Base-by-base conservation (phyloP, 1,140 invertebrate species). In the Orius insidiosus region DNA sequence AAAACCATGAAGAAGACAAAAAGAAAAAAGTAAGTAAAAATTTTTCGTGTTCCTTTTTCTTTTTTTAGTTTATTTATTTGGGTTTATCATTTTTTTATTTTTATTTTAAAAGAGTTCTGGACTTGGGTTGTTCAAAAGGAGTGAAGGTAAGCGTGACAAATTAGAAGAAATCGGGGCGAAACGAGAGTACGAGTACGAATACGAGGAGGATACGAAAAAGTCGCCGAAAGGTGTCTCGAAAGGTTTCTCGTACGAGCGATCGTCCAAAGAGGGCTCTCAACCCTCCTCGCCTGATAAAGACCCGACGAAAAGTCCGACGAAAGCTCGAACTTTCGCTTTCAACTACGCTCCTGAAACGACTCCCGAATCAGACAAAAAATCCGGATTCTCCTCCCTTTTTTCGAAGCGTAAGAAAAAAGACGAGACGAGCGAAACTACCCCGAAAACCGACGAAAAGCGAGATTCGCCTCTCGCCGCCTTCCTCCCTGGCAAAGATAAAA, bases 161-260 rank as follows among this genome's bases (percentile, higher is more conserved):
- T 24, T 24, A 7, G 24, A 24, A 7, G 24, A 24, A 24, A 24
- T 24, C 24, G 24, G 24, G 3, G 24, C 24, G 7, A 24, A 24
- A 24, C 24, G 19, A n/a, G 41, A 44, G n/a, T 44, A 49, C 16
- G 47, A 49, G n/a, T 44, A 44, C 9, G 41, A 43, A 30, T n/a
- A 43, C 8, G 41, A 43, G 11, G 30, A 13, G 15, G 41, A 43
- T 43, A 43, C 18, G 14, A 24, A 7, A 7, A 24, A 24, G 24
- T 24, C 24, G 24, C 24, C 24, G 7, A 24, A 24, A 24, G 24
- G 24, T 24, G n/a, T n/a, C n/a, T 24, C 24, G 3, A 24, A 24
- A 24, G 24, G 24, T 7, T 24, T 24, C 24, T 24, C 24, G 3
- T 24, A 24, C 24, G 24, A 24, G 24, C 24, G 24, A 4, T 24